Base-by-base conservation (phyloP, 37 sponge, comb jelly and placozoan genomes). In the Aphrocallistes beatrix region DNA sequence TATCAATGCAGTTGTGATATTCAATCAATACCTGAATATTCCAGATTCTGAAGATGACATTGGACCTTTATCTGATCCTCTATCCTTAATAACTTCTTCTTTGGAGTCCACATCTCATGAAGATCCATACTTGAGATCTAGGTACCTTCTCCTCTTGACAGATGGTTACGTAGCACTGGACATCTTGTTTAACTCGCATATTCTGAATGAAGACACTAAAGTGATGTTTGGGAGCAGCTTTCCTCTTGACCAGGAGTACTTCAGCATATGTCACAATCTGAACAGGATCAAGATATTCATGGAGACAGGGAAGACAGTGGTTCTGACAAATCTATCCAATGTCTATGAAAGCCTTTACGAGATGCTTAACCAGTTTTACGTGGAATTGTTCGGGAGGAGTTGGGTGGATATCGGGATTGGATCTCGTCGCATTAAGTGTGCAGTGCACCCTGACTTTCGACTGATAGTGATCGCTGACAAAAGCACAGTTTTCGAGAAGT, bases 161-260 rank as follows among this genome's bases (percentile, higher is more conserved):
- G 75, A 60, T 19, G n/a, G n/a, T 60, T 60, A 32, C n/a, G 34
- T 60, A 25, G 75, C 75, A 19, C 34, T 60, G 34, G 75, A 60
- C 75, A 60, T 60, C 34, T 30, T 60, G 8, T 60, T 60, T 28
- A 19, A 60, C 10, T 60, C 34, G 10, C 6, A 60, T 6, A 60
- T 60, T 60, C 32, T 60, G 75, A 28, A 60, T 60, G 21, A 60
- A 60, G 34, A 60, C n/a, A 60, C 75, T 19, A 60, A 60, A 13
- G 75, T 60, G n/a, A 60, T 60, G 21, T 60, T 60, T 60, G 75
- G 75, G 25, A 60, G 75, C 34, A 60, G 75, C n/a, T 60, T 60
- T 30, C 75, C 75, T 21, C 75, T 32, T 3, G 75, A 60, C 21
- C 10, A 60, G 75, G 75, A 60, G 75, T 25, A 30, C 75, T 60